phyloP scores from a whole-genome alignment of 1,140 invertebrate genomes.

The Anadara kagoshimensis region DNA sequence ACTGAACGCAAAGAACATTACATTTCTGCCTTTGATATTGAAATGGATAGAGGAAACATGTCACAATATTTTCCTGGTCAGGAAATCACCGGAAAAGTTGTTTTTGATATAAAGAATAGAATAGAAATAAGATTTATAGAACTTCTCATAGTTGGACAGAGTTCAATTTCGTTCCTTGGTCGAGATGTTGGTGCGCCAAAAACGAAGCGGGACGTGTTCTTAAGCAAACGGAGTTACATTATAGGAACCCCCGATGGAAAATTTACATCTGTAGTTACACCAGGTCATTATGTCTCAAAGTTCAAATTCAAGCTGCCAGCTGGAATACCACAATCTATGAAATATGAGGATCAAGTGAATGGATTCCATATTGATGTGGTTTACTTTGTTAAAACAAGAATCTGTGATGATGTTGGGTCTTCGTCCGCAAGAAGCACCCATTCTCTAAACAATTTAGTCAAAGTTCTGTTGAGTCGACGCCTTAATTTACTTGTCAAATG shows the following conservation, averaged over 20 bases:
- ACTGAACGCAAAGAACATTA: slow-evolving; percentile 50
- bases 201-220: slow-evolving; percentile 53
- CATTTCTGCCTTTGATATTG: slow-evolving; percentile 62
- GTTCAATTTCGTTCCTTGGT: slow-evolving; percentile 42
- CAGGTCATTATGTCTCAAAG: slow-evolving; percentile 65
- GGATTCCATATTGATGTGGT: slow-evolving; percentile 58
- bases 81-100: slow-evolving; percentile 57
- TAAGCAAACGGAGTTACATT: slow-evolving; percentile 60
- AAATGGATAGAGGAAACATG: slow-evolving; percentile 52
- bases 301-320: slow-evolving; percentile 61
- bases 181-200: slow-evolving; percentile 27
- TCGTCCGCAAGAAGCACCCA: slow-evolving; percentile 50
- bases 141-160: slow-evolving; percentile 58
- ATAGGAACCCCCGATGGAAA: slow-evolving; percentile 56
- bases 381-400: slow-evolving; percentile 57
- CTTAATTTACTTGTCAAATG: slow-evolving; percentile 51
- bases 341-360: slow-evolving; percentile 51
- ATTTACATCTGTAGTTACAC: slow-evolving; percentile 58
- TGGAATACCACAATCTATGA: slow-evolving; percentile 53
- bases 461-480: slow-evolving; percentile 55
- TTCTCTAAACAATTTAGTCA: slow-evolving; percentile 53
- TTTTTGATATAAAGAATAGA: slow-evolving; percentile 51
- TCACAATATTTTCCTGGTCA: slow-evolving; percentile 62
- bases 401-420: slow-evolving; percentile 61
- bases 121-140: slow-evolving; percentile 66